Evolutionary conservation across 2,113 vertebrate genomes (phyloP), one percentile per base, ranked within the genome.

Genomic region (Pachypanchax playfairii): DNA sequence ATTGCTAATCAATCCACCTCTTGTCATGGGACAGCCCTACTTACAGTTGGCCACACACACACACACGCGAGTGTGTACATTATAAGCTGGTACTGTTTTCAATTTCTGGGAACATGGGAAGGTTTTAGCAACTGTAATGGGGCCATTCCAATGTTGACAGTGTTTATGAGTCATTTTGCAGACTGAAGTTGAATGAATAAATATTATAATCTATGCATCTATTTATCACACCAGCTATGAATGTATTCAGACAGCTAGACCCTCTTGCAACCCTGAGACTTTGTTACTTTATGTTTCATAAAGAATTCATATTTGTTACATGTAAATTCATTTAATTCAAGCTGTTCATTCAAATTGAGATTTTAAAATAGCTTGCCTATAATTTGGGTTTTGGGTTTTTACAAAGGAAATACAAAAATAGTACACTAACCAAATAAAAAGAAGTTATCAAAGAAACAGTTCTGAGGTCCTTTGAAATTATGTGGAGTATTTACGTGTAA

Each of bases 1-100:
- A 87, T 85, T 28, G 60, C 86, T 88, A 88, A 91, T 91, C 86
- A 84, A 89, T 91, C 85, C 79, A 25, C 56, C 44, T 28, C 70
- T 75, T 42, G 8, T 67, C 59, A 12, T 54, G 68, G 74, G 65
- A 81, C 71, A 49, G 3, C 35, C 43, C 44, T 31, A 51, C 73
- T 81, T 73, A 77, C 68, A 68, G 84, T 73, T 54, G 26, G 54
- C 28, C 49, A 14, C 57, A 17, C 17, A 2, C 57, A 47, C 38
- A 8, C 1, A 7, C 3, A 18, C 22, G 14, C 56, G 31, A 9
- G 4, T 12, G 64, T 80, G 73, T 65, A 66, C 44, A 54, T 39
- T 53, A 79, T 83, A 70, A 77, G 64, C 52, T 28, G 56, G 53
- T 0, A 53, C 38, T 82, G 71, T 66, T 38, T 48, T 18, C 17